These are phyloP conservation scores for Papilio xuthus DNA, from an alignment of 1,140 invertebrate genomes.

Conservation along the genomic window DNA sequence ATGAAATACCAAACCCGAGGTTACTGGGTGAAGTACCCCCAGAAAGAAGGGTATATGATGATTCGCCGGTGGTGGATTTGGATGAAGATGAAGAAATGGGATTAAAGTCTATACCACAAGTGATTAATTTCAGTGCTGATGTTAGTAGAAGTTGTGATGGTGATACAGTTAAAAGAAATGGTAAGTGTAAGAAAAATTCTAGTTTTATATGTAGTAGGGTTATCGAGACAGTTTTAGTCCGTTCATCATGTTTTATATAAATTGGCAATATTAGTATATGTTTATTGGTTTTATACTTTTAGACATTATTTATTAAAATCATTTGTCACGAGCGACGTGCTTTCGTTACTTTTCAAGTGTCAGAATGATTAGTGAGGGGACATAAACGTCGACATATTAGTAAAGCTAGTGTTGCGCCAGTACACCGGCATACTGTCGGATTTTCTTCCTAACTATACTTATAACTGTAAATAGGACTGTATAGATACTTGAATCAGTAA, in stretches of 20 bases:
- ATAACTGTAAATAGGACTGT: too few relatives aligned
- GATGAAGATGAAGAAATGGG: constrained; percentile 71
- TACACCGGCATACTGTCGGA: too few relatives aligned
- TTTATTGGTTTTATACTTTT: too few relatives aligned
- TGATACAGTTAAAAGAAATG: constrained; percentile 62
- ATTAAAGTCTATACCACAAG: constrained; percentile 50
- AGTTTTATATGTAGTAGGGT: background rate
- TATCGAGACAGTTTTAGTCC: background rate
- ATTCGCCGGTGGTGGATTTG: constrained; percentile 74
- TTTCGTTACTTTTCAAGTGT: too few relatives aligned
- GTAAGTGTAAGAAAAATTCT: constrained; percentile 45
- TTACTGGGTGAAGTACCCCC: constrained; percentile 6
- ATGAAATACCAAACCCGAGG: constrained; percentile 30
- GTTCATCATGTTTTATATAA: background rate
- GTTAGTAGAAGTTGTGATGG: constrained; percentile 54
- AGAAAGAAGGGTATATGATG: constrained; percentile 58
- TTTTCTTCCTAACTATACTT: too few relatives aligned
- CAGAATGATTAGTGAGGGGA: too few relatives aligned
- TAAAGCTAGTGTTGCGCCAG: too few relatives aligned
- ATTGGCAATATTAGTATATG: too few relatives aligned
- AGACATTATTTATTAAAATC: too few relatives aligned
- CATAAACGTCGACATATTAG: too few relatives aligned
- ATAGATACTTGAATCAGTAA: too few relatives aligned
- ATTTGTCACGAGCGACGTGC: too few relatives aligned
- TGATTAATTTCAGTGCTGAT: constrained; percentile 54